Evolutionary conservation across 2,888 invertebrate species (phyloP).

Genomic region (Dryocosmus kuriphilus): DNA sequence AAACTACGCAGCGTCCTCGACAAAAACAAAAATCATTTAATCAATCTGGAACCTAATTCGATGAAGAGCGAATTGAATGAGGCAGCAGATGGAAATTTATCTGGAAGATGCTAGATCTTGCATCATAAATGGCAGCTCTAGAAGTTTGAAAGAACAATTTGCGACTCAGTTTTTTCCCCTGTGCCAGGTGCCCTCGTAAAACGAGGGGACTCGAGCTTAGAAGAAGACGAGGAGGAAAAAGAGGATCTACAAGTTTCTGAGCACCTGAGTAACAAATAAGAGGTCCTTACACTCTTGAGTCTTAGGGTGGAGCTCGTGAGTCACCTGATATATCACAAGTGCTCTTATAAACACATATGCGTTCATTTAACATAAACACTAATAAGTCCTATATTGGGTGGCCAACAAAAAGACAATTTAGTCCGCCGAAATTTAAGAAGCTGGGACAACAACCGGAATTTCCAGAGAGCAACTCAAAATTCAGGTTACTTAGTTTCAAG

Average conservation of each 20-base stretch:
- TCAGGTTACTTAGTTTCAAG: neutral
- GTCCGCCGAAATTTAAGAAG: conserved; percentile 2
- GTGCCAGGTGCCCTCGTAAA: conserved; percentile 5
- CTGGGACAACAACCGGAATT: conserved; percentile 2
- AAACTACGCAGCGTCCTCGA: neutral
- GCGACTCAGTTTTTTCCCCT: neutral
- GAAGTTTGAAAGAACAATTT: conserved; percentile 18
- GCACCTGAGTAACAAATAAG: conserved; percentile 26
- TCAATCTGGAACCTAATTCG: conserved; percentile 11
- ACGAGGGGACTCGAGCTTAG: neutral
- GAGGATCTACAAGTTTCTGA: conserved; percentile 33
- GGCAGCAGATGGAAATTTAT: neutral
- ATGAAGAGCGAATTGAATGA: conserved; percentile 9
- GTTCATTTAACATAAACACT: neutral
- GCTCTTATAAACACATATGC: conserved; percentile 3
- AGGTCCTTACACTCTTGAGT: conserved; percentile 33
- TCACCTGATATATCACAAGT: conserved; percentile 27
- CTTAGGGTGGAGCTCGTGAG: neutral
- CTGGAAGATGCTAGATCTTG: neutral
- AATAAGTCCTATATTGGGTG: conserved; percentile 8
- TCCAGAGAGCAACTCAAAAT: conserved; percentile 1
- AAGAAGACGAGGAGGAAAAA: neutral
- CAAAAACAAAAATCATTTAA: conserved; percentile 18
- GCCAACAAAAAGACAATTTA: conserved; percentile 6
- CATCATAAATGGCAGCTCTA: neutral